These are phyloP conservation scores for Setophaga petechia DNA, from an alignment of 2,113 vertebrate species.

Conservation along the genomic window DNA sequence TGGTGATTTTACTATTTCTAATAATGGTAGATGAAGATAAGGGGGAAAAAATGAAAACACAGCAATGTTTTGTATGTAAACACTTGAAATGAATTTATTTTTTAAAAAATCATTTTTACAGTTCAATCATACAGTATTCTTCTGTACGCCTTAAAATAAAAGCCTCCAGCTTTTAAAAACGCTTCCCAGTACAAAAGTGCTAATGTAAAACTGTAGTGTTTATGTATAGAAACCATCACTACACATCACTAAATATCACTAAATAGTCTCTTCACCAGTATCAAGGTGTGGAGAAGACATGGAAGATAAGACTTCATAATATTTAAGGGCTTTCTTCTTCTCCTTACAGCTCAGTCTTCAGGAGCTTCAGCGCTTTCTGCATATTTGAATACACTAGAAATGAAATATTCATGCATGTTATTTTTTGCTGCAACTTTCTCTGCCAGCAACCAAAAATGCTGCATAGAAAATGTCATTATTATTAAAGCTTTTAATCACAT, in stretches of 20 bases:
- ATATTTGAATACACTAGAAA: constrained; percentile 78
- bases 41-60: background rate
- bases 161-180: constrained; percentile 53
- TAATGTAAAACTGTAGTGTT: constrained; percentile 48
- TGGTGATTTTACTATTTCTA: background rate
- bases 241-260: constrained; percentile 7
- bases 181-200: constrained; percentile 48
- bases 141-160: constrained; percentile 57
- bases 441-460: background rate
- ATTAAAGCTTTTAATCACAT: background rate
- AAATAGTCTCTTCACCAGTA: background rate
- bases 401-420: constrained; percentile 16
- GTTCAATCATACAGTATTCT: constrained; percentile 39
- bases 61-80: constrained; percentile 37
- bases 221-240: constrained; percentile 5
- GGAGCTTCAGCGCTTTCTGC: constrained; percentile 79
- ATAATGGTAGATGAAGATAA: background rate
- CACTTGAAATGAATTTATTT: constrained; percentile 73
- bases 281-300: background rate
- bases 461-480: background rate
- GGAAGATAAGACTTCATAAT: background rate
- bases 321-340: background rate
- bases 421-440: constrained; percentile 17
- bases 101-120: constrained; percentile 62
- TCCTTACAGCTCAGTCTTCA: constrained; percentile 81